These are phyloP conservation scores for Nesogale talazaci DNA, from an alignment of 2,113 vertebrate genomes.

Conservation along the genomic window DNA sequence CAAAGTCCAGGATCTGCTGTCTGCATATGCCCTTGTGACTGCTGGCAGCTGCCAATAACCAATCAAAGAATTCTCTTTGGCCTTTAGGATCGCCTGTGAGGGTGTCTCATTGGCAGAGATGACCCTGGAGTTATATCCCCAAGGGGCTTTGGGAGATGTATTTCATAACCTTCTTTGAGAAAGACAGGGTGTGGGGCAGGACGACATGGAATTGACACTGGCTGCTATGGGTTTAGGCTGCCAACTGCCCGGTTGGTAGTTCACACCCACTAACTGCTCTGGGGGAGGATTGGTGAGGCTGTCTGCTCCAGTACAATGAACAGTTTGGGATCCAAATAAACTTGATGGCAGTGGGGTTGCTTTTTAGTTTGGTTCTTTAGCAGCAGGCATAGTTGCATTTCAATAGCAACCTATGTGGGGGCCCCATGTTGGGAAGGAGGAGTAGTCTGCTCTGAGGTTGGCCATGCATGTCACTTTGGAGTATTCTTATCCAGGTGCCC, in stretches of 20 bases:
- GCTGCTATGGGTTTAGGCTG: neutral
- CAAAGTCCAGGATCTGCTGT: neutral
- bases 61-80: neutral
- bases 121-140: neutral
- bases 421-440: neutral
- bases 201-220: neutral
- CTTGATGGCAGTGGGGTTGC: no score
- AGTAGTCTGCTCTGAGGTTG: neutral
- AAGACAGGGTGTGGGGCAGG: neutral
- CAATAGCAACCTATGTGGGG: neutral
- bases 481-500: constrained; percentile 16
- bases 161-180: constrained; percentile 26
- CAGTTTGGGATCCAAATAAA: no score
- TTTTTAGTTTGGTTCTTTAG: no score
- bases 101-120: neutral
- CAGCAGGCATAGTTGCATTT: neutral
- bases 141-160: neutral
- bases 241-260: no score
- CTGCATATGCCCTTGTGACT: neutral
- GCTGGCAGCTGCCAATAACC: neutral
- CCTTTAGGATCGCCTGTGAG: neutral
- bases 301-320: no score
- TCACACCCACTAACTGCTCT: no score
- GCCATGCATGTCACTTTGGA: neutral
- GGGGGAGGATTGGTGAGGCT: no score